Evolutionary conservation across 2,113 vertebrate genomes (phyloP).

Genomic region (Micromys minutus): DNA sequence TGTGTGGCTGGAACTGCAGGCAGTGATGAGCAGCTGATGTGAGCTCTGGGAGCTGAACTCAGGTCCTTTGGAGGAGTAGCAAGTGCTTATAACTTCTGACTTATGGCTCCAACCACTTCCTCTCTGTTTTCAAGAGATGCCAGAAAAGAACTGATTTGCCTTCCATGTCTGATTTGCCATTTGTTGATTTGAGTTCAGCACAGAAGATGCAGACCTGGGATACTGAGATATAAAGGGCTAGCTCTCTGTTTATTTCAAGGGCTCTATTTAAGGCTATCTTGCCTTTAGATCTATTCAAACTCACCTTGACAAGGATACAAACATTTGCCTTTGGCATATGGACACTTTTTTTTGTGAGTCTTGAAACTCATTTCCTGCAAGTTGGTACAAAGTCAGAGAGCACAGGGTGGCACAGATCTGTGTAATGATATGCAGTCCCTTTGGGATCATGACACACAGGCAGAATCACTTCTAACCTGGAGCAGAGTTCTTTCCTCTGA

Average conservation of each 20-base stretch:
- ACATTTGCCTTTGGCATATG: neutral
- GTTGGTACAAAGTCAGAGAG: neutral
- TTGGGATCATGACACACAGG: neutral
- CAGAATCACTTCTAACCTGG: neutral
- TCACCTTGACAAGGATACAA: fast-evolving
- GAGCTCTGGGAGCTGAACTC: neutral
- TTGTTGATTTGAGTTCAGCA: neutral
- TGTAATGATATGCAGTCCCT: neutral
- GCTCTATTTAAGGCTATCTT: neutral
- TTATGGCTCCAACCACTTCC: neutral
- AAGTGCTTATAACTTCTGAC: neutral
- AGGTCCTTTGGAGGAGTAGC: neutral
- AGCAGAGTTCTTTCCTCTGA: neutral
- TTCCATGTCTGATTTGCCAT: neutral
- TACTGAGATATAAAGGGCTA: neutral
- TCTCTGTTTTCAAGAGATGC: neutral
- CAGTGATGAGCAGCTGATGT: neutral
- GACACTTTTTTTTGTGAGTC: neutral
- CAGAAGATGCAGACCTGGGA: neutral
- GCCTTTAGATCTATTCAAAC: neutral
- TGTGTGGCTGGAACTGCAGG: neutral
- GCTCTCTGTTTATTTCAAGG: no score
- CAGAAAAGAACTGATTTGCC: neutral
- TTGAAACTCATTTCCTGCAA: neutral
- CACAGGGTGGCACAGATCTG: neutral